phyloP scores from a whole-genome alignment of 2,888 invertebrate species.

The Hydropsyche betteni region DNA sequence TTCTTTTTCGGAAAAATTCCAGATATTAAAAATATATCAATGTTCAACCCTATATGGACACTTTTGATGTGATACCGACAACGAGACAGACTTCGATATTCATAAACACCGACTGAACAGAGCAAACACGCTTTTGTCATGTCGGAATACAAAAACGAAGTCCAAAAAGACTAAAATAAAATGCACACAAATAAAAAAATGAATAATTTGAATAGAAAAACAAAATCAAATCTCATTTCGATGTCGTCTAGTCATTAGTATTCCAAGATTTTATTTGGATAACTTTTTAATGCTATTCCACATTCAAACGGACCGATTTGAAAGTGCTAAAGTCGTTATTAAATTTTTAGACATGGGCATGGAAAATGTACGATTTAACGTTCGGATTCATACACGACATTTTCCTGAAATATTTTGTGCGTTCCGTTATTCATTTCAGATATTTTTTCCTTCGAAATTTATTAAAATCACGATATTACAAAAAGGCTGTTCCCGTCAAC shows the following conservation, averaged over 20 bases:
- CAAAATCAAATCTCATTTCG: no score
- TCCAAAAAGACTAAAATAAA: neutral
- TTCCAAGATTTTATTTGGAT: no score
- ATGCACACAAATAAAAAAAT: neutral
- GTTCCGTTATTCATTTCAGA: neutral
- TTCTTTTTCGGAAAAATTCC: no score
- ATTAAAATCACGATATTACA: neutral
- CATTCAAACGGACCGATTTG: no score
- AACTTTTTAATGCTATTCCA: no score
- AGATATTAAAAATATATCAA: no score
- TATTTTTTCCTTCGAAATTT: neutral
- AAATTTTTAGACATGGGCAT: no score
- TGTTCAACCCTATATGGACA: neutral
- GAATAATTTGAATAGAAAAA: neutral
- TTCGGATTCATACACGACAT: no score
- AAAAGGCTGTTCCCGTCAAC: neutral
- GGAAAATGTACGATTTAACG: no score
- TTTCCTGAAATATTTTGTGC: no score
- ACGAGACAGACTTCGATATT: constrained; percentile 29
- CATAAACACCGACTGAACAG: constrained; percentile 27
- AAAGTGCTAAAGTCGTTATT: no score
- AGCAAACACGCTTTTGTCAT: constrained; percentile 32
- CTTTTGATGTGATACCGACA: constrained; percentile 15
- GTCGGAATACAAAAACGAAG: constrained; percentile 16
- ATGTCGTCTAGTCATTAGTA: no score